Base-by-base conservation (phyloP, 2,888 invertebrate genomes). In the Tyria jacobaeae region DNA sequence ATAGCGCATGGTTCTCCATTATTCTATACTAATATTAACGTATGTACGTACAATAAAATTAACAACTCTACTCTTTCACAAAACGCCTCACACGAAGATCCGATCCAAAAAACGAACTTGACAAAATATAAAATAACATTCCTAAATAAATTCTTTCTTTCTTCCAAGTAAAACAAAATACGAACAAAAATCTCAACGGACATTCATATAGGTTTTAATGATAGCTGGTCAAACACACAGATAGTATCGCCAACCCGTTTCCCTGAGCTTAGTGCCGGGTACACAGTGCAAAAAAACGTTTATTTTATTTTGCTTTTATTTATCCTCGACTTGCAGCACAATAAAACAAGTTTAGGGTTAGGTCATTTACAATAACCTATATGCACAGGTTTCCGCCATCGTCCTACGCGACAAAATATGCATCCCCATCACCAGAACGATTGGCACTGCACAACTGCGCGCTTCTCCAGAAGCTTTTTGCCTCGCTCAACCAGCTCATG, bases 161-260 rank as follows among this genome's bases (percentile, higher is more conserved):
- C 73, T 59, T 62, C 66, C 62, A 50, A 58, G 44, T 66, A 69
- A 37, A 49, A 59, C 44, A 64, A 66, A 67, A 68, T 63, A 68
- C 65, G 64, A 72, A 67, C 59, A 71, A 71, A 74, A 78, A 78
- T 79, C 79, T 64, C 61, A 60, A 67, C 70, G 53, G 57, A 48
- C 71, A 69, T 73, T 71, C 71, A 70, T 73, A 69, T 73, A 56
- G 69, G 63, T 57, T 70, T 78, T 78, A 79, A 79, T 75, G 77
- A 77, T 73, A 74, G 74, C 63, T 54, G 66, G 60, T 59, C 65
- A 60, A 66, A 72, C 58, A 53, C 44, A 60, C 68, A 73, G 73
- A 75, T 79, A 72, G 60, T 68, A 73, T 71, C 73, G 44, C 62
- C 34, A 73, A 80, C 81, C 62, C 66, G 82, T 78, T 79, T 73